Evolutionary conservation across 2,888 invertebrate genomes (phyloP).

Genomic region (Odiellus spinosus): DNA sequence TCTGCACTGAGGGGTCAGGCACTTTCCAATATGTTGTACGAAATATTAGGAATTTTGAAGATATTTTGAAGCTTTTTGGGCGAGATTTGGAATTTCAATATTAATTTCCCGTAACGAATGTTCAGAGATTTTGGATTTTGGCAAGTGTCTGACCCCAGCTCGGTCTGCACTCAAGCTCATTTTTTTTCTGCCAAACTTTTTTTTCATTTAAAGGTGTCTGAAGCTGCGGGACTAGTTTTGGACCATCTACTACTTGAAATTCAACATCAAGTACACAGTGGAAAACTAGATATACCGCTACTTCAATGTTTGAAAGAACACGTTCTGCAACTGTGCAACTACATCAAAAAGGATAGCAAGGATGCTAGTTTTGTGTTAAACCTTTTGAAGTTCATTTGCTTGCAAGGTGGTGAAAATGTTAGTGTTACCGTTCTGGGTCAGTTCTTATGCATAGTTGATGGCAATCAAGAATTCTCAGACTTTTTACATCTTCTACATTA

Average conservation of each 20-base stretch:
- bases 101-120: no score
- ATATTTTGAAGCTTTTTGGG: no score
- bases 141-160: no score
- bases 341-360: constrained; percentile 10
- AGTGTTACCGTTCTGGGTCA: constrained; percentile 12
- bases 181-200: no score
- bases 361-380: constrained; percentile 14
- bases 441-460: constrained; percentile 12
- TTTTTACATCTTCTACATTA: constrained; percentile 13
- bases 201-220: constrained; percentile 9
- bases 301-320: constrained; percentile 13
- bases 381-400: constrained; percentile 14
- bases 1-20: no score
- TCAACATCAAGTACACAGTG: constrained; percentile 12
- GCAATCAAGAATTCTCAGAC: constrained; percentile 4
- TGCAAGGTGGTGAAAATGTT: constrained; percentile 14
- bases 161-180: no score
- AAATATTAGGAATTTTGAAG: no score
- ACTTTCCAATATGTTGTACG: no score
- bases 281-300: constrained; percentile 13
- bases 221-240: constrained; percentile 18
- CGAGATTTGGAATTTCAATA: no score
- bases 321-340: constrained; percentile 9
- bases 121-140: no score
- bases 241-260: constrained; percentile 16